Percentiles rank a stretch among this genome's conserved stretches.
phyloP scores from a whole-genome alignment of 2,888 invertebrate species.

The Leucophora obtusa region DNA sequence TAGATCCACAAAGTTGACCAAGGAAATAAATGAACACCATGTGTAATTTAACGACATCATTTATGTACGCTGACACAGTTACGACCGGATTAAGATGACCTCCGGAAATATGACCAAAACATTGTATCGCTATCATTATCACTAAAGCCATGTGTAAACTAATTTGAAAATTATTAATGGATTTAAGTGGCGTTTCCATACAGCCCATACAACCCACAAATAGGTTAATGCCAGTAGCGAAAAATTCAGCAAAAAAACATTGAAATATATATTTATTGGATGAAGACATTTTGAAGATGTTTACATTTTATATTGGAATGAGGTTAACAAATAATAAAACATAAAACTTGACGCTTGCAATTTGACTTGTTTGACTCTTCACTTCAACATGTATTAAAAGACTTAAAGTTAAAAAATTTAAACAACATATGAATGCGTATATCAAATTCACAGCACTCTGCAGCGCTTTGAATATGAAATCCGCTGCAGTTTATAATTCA shows the following conservation, averaged over 20 bases:
- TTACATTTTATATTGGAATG: too few relatives aligned
- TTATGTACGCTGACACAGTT: constrained; percentile 34
- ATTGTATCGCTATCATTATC: constrained; percentile 41
- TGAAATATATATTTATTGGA: constrained; percentile 8
- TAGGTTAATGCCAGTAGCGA: constrained; percentile 40
- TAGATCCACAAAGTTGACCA: constrained; percentile 38
- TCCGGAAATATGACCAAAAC: constrained; percentile 53
- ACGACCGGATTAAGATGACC: constrained; percentile 55
- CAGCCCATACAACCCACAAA: constrained; percentile 45
- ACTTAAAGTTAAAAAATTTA: not conserved
- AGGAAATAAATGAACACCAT: constrained; percentile 28
- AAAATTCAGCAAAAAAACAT: constrained; percentile 46
- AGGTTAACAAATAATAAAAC: not conserved
- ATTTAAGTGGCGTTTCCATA: constrained; percentile 1
- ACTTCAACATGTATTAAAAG: not conserved
- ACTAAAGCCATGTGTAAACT: constrained; percentile 43
- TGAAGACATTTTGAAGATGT: not conserved
- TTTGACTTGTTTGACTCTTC: not conserved
- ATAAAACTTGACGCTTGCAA: not conserved
- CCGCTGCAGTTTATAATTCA: too few relatives aligned
- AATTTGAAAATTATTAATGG: constrained; percentile 18
- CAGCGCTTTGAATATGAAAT: too few relatives aligned
- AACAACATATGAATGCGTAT: too few relatives aligned
- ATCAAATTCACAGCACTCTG: too few relatives aligned
- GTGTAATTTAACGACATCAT: constrained; percentile 20